Conservation (phyloP, 2,113 vertebrate species). For the Sapayoa aenigma region DNA sequence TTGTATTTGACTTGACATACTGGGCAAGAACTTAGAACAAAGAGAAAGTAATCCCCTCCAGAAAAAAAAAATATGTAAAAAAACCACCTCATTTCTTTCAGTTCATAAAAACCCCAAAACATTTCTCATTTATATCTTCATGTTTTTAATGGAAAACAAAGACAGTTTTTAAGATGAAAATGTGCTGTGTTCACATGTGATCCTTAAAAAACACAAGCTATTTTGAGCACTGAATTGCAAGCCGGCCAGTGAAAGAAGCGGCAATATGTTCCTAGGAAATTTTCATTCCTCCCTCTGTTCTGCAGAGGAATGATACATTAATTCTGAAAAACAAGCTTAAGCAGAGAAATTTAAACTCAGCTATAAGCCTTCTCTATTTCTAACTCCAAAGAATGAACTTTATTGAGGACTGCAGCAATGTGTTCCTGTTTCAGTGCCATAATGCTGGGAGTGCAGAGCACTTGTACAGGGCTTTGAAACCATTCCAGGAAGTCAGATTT, state of each 20-base stretch:
- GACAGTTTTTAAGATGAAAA: constrained; percentile 34
- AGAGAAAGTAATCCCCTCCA: constrained; percentile 15
- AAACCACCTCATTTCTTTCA: not conserved
- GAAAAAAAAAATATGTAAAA: constrained; percentile 6
- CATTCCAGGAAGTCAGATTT: not conserved
- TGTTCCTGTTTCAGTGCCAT: not conserved
- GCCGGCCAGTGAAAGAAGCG: constrained; percentile 44
- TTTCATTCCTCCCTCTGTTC: constrained; percentile 59
- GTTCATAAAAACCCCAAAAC: not conserved
- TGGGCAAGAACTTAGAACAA: constrained; percentile 39
- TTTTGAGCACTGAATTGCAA: constrained; percentile 61
- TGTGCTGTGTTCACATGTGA: constrained; percentile 44
- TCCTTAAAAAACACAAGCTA: constrained; percentile 57
- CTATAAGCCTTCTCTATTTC: not conserved
- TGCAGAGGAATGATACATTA: constrained; percentile 37
- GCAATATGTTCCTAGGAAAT: constrained; percentile 64
- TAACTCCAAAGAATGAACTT: not conserved
- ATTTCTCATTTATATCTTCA: constrained; percentile 27
- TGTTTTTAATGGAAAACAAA: constrained; percentile 36
- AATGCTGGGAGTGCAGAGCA: not conserved
- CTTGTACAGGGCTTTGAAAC: not conserved
- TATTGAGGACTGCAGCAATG: not conserved
- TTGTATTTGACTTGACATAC: constrained; percentile 12
- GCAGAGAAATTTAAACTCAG: constrained; percentile 19
- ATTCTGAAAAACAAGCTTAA: constrained; percentile 43